These are phyloP conservation scores for Morpho achilles DNA, from an alignment of 2,888 invertebrate species.

Conservation along the genomic window DNA sequence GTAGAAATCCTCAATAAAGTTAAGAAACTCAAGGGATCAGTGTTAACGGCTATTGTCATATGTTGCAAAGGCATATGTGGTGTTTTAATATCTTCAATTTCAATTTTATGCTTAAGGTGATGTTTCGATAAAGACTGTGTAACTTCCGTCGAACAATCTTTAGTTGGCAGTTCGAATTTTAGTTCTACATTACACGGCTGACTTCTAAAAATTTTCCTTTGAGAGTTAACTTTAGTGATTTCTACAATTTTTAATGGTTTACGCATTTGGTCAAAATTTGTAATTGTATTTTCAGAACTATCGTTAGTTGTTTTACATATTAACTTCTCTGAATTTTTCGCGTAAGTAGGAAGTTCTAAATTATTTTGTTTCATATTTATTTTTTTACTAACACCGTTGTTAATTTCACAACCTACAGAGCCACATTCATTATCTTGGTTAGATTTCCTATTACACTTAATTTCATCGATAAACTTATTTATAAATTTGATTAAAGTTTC, in stretches of 20 bases:
- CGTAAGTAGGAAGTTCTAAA: conserved; percentile 27
- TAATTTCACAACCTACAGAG: conserved; percentile 25
- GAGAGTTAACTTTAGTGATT: neutral
- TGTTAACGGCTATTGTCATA: conserved; percentile 60
- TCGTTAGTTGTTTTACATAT: conserved; percentile 29
- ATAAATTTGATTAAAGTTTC: conserved; percentile 47
- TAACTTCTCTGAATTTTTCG: conserved; percentile 20
- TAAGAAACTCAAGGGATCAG: conserved; percentile 56
- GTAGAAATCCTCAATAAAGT: conserved; percentile 51
- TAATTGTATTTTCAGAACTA: conserved; percentile 25
- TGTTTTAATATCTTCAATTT: conserved; percentile 29
- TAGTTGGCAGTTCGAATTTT: conserved; percentile 49
- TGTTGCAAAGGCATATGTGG: conserved; percentile 12
- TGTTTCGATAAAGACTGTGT: conserved; percentile 36
- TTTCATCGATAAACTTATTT: conserved; percentile 44
- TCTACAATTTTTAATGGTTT: conserved; percentile 1
- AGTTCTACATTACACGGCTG: conserved; percentile 39
- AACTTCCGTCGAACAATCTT: conserved; percentile 51
- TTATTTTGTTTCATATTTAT: conserved; percentile 29
- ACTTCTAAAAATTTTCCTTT: conserved; percentile 7
- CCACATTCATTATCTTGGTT: conserved; percentile 20
- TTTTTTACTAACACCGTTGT: conserved; percentile 13
- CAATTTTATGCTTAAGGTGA: neutral
- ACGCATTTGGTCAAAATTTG: neutral
- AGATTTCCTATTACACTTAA: conserved; percentile 34